Evolutionary conservation across 2,797 vertebrate species (phyloP).

Genomic region (Alauda arvensis): DNA sequence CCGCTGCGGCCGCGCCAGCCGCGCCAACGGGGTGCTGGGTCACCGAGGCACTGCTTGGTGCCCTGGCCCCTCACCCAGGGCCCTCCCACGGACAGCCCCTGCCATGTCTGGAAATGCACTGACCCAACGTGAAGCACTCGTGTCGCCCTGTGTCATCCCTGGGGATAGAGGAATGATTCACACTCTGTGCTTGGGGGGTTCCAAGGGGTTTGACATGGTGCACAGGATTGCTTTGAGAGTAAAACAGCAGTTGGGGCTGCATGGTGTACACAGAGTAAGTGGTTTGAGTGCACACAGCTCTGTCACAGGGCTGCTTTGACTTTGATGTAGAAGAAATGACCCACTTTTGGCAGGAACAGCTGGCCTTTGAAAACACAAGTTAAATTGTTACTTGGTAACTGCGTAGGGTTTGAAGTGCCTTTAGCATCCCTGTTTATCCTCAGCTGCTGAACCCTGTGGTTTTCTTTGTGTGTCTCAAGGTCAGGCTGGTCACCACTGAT

Average conservation of each 20-base stretch:
- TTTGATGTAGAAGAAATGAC: neutral
- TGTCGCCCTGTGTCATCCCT: neutral
- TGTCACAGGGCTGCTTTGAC: neutral
- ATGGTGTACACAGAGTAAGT: neutral
- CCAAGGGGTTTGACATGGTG: neutral
- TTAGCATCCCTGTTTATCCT: neutral
- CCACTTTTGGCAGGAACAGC: neutral
- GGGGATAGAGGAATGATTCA: neutral
- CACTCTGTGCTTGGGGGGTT: neutral
- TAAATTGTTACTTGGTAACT: constrained; percentile 20
- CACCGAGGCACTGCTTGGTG: neutral
- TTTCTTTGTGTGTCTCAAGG: neutral
- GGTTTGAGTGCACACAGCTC: constrained; percentile 8
- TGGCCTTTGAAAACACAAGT: neutral
- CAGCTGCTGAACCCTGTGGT: neutral
- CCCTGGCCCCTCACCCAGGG: neutral
- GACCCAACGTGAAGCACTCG: rapidly evolving
- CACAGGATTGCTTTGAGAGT: neutral
- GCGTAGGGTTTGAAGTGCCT: neutral
- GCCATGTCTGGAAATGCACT: neutral
- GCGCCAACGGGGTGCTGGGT: neutral
- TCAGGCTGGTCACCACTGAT: neutral
- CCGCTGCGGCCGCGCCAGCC: neutral
- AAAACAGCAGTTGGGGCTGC: neutral
- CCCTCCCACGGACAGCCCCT: neutral